A percentile compares a stretch with the other conserved stretches of the same genome.
Evolutionary conservation across 1,140 invertebrate species (phyloP).

Genomic region (Lordiphosa collinella): DNA sequence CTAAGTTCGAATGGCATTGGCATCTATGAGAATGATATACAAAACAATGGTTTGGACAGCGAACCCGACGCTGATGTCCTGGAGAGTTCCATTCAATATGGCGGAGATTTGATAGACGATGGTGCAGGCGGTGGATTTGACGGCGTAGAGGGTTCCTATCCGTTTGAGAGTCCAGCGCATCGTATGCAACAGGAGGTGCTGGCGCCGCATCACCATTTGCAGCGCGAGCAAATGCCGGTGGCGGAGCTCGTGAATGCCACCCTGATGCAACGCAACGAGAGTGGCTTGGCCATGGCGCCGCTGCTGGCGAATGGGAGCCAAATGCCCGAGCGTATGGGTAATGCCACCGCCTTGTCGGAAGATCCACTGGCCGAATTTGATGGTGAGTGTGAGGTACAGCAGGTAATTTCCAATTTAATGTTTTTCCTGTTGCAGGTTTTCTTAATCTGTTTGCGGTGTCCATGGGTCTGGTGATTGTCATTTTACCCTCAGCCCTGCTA

Average conservation of each 20-base stretch:
- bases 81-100: slow-evolving; percentile 75
- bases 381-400: slow-evolving; percentile 29
- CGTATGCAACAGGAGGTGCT: slow-evolving; percentile 23
- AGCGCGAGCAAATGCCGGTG: slow-evolving; percentile 58
- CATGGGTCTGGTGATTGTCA: slow-evolving; percentile 64
- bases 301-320: slow-evolving; percentile 27
- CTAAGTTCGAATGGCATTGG: slow-evolving; percentile 20
- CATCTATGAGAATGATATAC: slow-evolving; percentile 55
- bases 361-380: slow-evolving; percentile 44
- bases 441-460: slow-evolving; percentile 62
- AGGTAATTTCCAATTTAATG: background rate
- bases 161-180: slow-evolving; percentile 60
- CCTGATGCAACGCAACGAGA: slow-evolving; percentile 40
- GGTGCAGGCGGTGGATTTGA: slow-evolving; percentile 72
- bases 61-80: slow-evolving; percentile 41
- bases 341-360: slow-evolving; percentile 54
- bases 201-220: slow-evolving; percentile 44
- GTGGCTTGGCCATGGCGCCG: slow-evolving; percentile 49
- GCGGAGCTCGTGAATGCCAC: slow-evolving; percentile 65
- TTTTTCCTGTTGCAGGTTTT: slow-evolving; percentile 28
- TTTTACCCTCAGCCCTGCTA: slow-evolving; percentile 58
- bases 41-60: slow-evolving; percentile 37
- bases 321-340: slow-evolving; percentile 27
- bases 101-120: slow-evolving; percentile 73
- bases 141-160: slow-evolving; percentile 72